Evolutionary conservation across 2,113 vertebrate species (phyloP).

Genomic region (Rhinopomastus cyanomelas): DNA sequence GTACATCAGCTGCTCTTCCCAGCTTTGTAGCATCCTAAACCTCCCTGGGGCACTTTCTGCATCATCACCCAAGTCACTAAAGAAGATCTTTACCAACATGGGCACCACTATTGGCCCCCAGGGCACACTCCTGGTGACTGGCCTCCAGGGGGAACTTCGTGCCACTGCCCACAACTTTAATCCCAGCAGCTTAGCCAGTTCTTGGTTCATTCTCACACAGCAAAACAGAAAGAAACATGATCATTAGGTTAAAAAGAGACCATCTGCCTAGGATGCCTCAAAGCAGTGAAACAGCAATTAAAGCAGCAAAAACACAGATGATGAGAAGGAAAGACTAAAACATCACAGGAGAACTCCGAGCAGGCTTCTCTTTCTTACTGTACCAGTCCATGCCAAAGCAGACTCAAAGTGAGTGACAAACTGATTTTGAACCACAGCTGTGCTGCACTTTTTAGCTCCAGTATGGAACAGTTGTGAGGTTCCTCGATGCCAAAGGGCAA

Average conservation of each 20-base stretch:
- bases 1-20: not conserved
- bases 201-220: not conserved
- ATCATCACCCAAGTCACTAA: not conserved
- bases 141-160: not conserved
- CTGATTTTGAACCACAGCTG: not conserved
- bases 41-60: not conserved
- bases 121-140: not conserved
- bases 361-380: not conserved
- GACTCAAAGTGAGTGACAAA: not conserved
- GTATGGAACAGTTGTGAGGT: not conserved
- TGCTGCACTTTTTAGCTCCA: not conserved
- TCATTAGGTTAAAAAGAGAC: not conserved
- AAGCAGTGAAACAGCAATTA: conserved; percentile 1
- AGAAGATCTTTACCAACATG: not conserved
- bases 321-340: not conserved
- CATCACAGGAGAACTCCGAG: not conserved
- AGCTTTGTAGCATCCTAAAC: not conserved
- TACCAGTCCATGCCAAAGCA: not conserved
- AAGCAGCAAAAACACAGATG: not conserved
- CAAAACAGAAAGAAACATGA: not conserved
- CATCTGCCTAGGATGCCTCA: not conserved
- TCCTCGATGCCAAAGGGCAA: not conserved
- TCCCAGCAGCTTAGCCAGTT: not conserved
- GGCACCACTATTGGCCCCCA: not conserved
- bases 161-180: not conserved